phyloP scores from a whole-genome alignment of 53 echinoderm and acorn worm genomes.

The Paracentrotus lividus region DNA sequence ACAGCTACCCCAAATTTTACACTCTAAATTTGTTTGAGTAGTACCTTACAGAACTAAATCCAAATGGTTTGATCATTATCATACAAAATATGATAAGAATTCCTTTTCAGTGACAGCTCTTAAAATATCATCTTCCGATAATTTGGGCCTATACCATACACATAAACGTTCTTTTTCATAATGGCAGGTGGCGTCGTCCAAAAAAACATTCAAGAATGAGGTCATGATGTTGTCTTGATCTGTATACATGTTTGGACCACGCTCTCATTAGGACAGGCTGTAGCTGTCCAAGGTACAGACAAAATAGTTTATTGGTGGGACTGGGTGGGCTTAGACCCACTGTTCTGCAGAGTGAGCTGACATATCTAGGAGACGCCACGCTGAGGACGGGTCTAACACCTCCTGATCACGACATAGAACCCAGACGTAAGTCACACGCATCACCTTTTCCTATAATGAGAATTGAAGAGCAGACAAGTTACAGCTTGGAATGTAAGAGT shows the following conservation, averaged over 20 bases:
- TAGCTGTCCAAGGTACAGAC: background rate
- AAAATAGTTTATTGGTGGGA: background rate
- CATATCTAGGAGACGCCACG: conserved; percentile 95
- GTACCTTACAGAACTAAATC: too few species aligned
- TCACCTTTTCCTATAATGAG: conserved; percentile 88
- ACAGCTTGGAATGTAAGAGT: background rate
- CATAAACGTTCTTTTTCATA: background rate
- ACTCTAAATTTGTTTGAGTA: too few species aligned
- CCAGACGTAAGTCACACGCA: conserved; percentile 98
- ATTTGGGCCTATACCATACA: background rate
- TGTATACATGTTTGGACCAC: background rate
- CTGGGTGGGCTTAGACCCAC: conserved; percentile 82
- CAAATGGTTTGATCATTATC: too few species aligned
- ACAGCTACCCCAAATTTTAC: too few species aligned
- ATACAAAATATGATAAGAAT: background rate
- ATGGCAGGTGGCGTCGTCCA: background rate
- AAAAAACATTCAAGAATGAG: background rate
- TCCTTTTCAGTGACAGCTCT: background rate
- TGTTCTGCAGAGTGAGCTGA: conserved; percentile 94
- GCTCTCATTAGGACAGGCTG: background rate
- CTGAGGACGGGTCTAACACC: conserved; percentile 88
- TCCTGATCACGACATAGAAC: conserved; percentile 97
- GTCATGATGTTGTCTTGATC: background rate
- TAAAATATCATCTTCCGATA: background rate
- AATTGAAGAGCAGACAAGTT: background rate